Base-by-base conservation (phyloP, 2,797 vertebrate species). In the Lepus townsendii region DNA sequence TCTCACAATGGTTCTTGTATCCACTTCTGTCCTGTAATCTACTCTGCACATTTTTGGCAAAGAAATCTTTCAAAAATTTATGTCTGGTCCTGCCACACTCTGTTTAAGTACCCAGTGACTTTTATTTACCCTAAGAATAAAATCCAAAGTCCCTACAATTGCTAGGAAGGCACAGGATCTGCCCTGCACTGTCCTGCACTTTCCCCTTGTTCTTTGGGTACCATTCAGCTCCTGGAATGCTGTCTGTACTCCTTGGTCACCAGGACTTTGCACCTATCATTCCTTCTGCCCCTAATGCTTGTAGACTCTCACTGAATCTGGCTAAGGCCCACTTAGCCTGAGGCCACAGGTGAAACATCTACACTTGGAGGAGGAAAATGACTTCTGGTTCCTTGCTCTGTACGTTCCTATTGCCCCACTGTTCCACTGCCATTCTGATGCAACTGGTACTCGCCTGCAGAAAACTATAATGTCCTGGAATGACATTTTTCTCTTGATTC, bases 21-120 rank as follows among this genome's bases (percentile, higher is more conserved):
- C 54, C 4, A 93, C 26, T 82, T 80, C 30, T 80, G 73, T 38
- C 83, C 19, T 83, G 65, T 42, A 72, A 85, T 57, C 22, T 65
- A 77, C 5, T 78, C 35, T 83, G 19, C 27, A 68, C 1, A 52
- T 73, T 77, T 90, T 79, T 77, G 65, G 50, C 22, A 80, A 16
- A 92, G 50, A 20, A 68, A 54, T 75, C 27, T 79, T 76, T 71
- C 5, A 94, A 82, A 88, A 52, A 65, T 76, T 84, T 95, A 83
- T 63, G 83, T 38, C 47, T 63, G 7, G 76, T 30, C 68, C 80
- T 79, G 69, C 69, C 86, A 82, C 22, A 73, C 32, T 2, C 62
- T 71, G 27, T 30, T 87, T 84, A 94, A 69, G 57, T 85, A 92
- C 68, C 83, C 47, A 82, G 75, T 57, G 27, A 68, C 77, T 92